phyloP scores from a whole-genome alignment of 2,797 vertebrate genomes.

The Chaenodraco wilsoni region DNA sequence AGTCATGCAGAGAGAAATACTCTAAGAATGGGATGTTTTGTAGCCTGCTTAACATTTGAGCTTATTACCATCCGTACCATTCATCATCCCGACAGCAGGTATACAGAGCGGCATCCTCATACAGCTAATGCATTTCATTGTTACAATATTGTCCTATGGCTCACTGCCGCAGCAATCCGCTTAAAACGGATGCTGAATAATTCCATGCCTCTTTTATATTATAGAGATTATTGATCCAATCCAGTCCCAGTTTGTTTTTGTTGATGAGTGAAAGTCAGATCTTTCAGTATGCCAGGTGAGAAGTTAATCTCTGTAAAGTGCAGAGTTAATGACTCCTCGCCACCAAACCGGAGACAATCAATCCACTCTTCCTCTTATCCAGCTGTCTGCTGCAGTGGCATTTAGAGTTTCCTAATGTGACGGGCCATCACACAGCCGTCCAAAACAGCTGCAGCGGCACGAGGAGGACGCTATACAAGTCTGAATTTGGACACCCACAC shows the following conservation, averaged over 20 bases:
- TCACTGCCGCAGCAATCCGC: not conserved
- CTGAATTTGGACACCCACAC: conserved; percentile 47
- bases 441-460: conserved; percentile 48
- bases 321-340: conserved; percentile 73
- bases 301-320: conserved; percentile 78
- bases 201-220: conserved; percentile 16
- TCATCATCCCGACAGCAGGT: not conserved
- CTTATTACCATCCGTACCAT: not conserved
- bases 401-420: conserved; percentile 54
- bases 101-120: conserved; percentile 1
- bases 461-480: conserved; percentile 25
- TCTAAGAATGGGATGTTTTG: conserved; percentile 5
- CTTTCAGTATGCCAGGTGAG: conserved; percentile 71
- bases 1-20: conserved; percentile 24
- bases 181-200: conserved; percentile 15
- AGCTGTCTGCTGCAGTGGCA: conserved; percentile 57
- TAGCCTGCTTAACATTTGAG: conserved; percentile 9
- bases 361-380: conserved; percentile 59
- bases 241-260: conserved; percentile 32
- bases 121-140: not conserved
- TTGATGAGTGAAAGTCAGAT: conserved; percentile 55
- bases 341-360: conserved; percentile 70
- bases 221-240: conserved; percentile 35
- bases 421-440: conserved; percentile 56
- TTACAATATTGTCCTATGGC: not conserved